These are phyloP conservation scores for Oscheius onirici DNA, from an alignment of 2,888 invertebrate genomes.

Conservation along the genomic window DNA sequence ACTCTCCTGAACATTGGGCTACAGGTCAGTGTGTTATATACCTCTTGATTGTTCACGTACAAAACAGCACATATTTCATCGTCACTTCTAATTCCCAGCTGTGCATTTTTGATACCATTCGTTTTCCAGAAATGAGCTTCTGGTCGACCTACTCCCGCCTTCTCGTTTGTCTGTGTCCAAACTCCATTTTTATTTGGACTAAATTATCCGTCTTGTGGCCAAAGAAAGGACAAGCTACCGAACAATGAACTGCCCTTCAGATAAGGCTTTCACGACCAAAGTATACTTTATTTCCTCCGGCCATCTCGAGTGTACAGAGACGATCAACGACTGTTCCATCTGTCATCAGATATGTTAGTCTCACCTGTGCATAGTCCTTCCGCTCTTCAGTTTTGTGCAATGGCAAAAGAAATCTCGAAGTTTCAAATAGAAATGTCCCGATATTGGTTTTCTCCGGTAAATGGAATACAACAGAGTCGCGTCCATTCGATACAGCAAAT, in stretches of 20 bases:
- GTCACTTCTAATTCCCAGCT: not conserved
- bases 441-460: conserved; percentile 11
- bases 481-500: conserved; percentile 13
- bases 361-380: not conserved
- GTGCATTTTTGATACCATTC: not conserved
- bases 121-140: conserved; percentile 17
- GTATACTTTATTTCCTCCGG: not conserved
- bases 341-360: too few relatives aligned
- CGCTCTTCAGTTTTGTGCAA: not conserved
- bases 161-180: not conserved
- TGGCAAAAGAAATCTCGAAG: conserved; percentile 7
- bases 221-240: not conserved
- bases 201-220: not conserved
- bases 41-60: conserved; percentile 14
- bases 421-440: conserved; percentile 1
- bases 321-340: not conserved
- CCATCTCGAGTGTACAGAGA: not conserved
- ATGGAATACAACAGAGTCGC: conserved; percentile 14
- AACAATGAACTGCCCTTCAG: conserved; percentile 9
- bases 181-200: not conserved
- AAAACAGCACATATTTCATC: conserved; percentile 7
- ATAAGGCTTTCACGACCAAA: not conserved
- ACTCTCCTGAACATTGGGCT: not conserved
- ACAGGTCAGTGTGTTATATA: too few relatives aligned
- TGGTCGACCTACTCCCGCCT: conserved; percentile 3